Percentiles rank a stretch among this genome's conserved stretches.
Conservation (phyloP, 2,888 invertebrate species). For the Orchesellides sinensis region DNA sequence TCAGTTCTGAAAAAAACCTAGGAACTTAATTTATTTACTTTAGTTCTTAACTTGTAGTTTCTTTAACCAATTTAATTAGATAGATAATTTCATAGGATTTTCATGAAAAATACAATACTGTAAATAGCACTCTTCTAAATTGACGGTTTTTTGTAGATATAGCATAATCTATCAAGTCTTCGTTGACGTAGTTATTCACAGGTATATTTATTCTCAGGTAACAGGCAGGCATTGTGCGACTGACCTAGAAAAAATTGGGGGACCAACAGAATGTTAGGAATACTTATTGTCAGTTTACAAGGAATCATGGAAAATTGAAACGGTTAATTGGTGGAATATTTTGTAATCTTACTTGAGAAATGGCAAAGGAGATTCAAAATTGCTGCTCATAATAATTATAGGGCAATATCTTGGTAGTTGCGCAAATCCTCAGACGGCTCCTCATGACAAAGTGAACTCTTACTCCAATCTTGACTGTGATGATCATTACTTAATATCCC, state of each 20-base stretch:
- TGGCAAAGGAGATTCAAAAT: slow-evolving; percentile 41
- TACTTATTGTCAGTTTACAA: too few species aligned
- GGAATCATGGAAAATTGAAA: too few species aligned
- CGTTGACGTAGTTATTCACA: slow-evolving; percentile 25
- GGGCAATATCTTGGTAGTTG: slow-evolving; percentile 71
- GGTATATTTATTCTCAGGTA: slow-evolving; percentile 43
- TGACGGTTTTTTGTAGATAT: slow-evolving; percentile 21
- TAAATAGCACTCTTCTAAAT: slow-evolving; percentile 13
- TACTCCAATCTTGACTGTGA: slow-evolving; percentile 69
- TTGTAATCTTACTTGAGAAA: slow-evolving; percentile 15
- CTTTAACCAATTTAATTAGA: too few species aligned
- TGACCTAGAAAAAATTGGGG: slow-evolving; percentile 18
- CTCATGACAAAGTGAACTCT: slow-evolving; percentile 69
- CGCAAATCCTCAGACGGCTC: slow-evolving; percentile 67
- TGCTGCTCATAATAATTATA: slow-evolving; percentile 24
- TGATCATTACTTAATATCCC: slow-evolving; percentile 46
- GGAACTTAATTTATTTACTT: too few species aligned
- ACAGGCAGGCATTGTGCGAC: slow-evolving; percentile 10
- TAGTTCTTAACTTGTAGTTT: too few species aligned
- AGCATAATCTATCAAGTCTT: slow-evolving; percentile 32
- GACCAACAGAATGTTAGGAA: too few species aligned
- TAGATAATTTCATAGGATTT: background rate
- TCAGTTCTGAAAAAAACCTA: too few species aligned
- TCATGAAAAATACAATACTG: slow-evolving; percentile 54
- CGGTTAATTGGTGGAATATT: background rate